phyloP scores from a whole-genome alignment of 2,888 invertebrate genomes.

The Bombylius discolor region DNA sequence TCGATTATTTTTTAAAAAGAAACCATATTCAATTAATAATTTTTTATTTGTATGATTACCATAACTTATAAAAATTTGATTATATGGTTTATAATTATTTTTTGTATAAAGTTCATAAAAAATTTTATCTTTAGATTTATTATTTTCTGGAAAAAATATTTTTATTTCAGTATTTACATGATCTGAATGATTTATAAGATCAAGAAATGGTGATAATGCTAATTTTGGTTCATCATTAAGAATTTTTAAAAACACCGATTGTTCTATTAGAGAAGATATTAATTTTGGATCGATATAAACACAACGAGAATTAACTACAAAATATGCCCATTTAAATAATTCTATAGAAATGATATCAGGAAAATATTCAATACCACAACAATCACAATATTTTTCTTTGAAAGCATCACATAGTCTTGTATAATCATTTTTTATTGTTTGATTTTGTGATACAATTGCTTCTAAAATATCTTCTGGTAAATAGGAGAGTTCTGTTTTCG shows the following conservation, averaged over 20 bases:
- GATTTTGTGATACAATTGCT: slow-evolving; percentile 42
- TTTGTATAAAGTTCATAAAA: slow-evolving; percentile 7
- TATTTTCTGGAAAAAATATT: slow-evolving; percentile 17
- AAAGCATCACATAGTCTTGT: slow-evolving; percentile 17
- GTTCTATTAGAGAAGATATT: slow-evolving; percentile 21
- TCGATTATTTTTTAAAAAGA: slow-evolving; percentile 54
- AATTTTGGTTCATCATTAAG: slow-evolving; percentile 48
- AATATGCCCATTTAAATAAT: slow-evolving; percentile 66
- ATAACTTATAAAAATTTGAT: slow-evolving; percentile 80
- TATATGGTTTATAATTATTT: slow-evolving; percentile 41
- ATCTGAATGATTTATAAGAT: slow-evolving; percentile 77
- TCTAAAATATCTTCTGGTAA: slow-evolving; percentile 46
- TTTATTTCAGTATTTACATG: slow-evolving; percentile 42
- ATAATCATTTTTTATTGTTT: slow-evolving; percentile 32
- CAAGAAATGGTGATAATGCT: slow-evolving; percentile 77
- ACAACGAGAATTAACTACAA: slow-evolving; percentile 72
- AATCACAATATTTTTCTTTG: slow-evolving; percentile 25
- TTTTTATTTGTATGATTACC: slow-evolving; percentile 69
- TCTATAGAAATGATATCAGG: slow-evolving; percentile 40
- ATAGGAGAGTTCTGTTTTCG: slow-evolving; percentile 40
- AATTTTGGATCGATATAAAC: slow-evolving; percentile 53
- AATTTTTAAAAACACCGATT: slow-evolving; percentile 22
- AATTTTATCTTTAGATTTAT: slow-evolving; percentile 3
- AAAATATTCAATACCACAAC: slow-evolving; percentile 35
- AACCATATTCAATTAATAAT: slow-evolving; percentile 79